phyloP scores from a whole-genome alignment of 1,140 invertebrate species.

The Leucophenga varia region DNA sequence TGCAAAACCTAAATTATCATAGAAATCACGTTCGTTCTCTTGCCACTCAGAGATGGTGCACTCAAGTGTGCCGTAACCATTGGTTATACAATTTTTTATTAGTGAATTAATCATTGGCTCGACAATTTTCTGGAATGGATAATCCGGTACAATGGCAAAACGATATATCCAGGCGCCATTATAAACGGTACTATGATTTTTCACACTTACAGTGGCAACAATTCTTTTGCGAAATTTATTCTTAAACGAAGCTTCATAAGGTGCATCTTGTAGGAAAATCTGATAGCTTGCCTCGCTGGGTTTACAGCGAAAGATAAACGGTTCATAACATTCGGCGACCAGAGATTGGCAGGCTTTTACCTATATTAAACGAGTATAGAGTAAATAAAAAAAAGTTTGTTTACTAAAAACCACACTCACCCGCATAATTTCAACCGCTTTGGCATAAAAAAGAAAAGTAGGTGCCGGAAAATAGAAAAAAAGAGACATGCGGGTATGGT shows the following conservation, averaged over 20 bases:
- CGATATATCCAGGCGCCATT: constrained; percentile 53
- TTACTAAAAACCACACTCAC: constrained; percentile 9
- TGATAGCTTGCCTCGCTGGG: constrained; percentile 46
- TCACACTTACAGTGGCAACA: constrained; percentile 41
- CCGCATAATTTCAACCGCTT: constrained; percentile 45
- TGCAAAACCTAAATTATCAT: constrained; percentile 39
- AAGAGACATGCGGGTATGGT: constrained; percentile 47
- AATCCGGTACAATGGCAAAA: constrained; percentile 42
- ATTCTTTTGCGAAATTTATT: constrained; percentile 45
- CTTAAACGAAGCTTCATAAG: constrained; percentile 29
- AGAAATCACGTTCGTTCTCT: constrained; percentile 46
- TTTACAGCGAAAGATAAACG: constrained; percentile 44
- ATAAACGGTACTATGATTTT: constrained; percentile 45
- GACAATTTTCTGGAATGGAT: constrained; percentile 46
- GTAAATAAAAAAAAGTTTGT: not conserved
- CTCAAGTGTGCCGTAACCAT: constrained; percentile 40
- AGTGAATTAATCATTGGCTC: constrained; percentile 40
- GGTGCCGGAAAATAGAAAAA: constrained; percentile 40
- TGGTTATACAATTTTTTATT: constrained; percentile 32
- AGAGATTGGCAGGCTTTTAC: constrained; percentile 40
- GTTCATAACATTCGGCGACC: constrained; percentile 52
- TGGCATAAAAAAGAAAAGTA: constrained; percentile 51
- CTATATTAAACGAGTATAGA: constrained; percentile 14
- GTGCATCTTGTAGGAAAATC: constrained; percentile 41
- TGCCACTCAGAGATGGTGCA: constrained; percentile 52